Evolutionary conservation across 2,797 vertebrate genomes (phyloP).

Genomic region (Sternarchorhynchus goeldii): DNA sequence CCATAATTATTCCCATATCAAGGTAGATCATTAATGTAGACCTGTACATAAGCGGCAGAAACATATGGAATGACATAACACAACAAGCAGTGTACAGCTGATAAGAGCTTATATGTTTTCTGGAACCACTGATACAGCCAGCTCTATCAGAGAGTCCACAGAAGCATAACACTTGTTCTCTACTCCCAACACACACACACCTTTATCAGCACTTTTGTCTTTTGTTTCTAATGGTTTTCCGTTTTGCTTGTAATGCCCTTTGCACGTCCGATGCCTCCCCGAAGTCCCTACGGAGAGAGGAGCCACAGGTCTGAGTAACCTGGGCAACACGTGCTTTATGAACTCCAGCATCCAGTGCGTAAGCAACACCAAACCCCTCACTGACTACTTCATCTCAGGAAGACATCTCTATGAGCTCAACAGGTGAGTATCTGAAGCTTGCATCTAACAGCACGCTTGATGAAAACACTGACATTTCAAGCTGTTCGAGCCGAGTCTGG

Average conservation of each 20-base stretch:
- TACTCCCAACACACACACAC: no score
- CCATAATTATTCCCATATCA: conserved; percentile 8
- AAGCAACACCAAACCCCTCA: conserved; percentile 96
- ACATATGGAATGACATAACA: background rate
- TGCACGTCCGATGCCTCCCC: background rate
- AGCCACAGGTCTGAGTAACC: conserved; percentile 96
- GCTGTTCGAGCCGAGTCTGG: no score
- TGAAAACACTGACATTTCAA: no score
- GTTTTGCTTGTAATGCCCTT: background rate
- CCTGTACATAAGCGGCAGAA: background rate
- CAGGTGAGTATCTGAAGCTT: conserved; percentile 75
- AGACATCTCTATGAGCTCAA: conserved; percentile 98
- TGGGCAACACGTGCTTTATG: conserved; percentile 99
- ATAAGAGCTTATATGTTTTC: conserved; percentile 28
- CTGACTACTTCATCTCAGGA: conserved; percentile 96
- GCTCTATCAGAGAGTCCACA: conserved; percentile 1
- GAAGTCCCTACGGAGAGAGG: conserved; percentile 95
- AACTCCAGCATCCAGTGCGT: conserved; percentile 99
- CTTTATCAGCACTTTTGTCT: background rate
- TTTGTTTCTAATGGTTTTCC: background rate
- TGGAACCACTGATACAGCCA: background rate
- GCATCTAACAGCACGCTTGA: background rate
- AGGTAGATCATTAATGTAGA: conserved; percentile 39
- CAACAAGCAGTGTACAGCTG: conserved; percentile 9
- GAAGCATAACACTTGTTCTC: background rate